Evolutionary conservation across 2,113 vertebrate species (phyloP), one percentile per base, ranked within the genome.

Genomic region (Azemiops feae): DNA sequence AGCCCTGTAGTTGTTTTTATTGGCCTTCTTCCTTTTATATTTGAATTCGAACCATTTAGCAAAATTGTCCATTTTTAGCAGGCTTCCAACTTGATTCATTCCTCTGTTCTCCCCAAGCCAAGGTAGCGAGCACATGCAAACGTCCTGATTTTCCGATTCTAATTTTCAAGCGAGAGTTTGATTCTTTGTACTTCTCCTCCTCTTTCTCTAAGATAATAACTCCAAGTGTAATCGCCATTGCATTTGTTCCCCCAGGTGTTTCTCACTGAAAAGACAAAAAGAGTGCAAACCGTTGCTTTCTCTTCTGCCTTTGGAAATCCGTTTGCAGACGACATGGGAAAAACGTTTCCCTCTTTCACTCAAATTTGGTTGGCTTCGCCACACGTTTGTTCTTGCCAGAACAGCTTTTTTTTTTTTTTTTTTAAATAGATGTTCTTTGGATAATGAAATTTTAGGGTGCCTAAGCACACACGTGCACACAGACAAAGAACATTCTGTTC

Each of bases 181-280:
- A 14, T 55, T 74, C 58, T 74, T 30, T 18, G 27, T 57, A 6
- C 23, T 22, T 45, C 34, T 4, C 23, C 22, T 5, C 1, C 22
- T 45, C 9, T 22, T 86, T 30, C 9, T 88, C 94, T 93, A 39
- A 81, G 34, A 39, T 92, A 52, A 89, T 93, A 91, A 50, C 45
- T 92, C 58, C 60, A 54, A 69, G 89, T 94, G 93, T n/a, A 43
- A 47, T 87, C 12, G n/a, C 25, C 12, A 20, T 92, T 87, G 39
- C 7, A 8, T 95, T 97, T 96, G 89, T 95, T 96, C 93, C 94
- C 81, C 27, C 95, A 95, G 96, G 94, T 95, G 93, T 93, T 95
- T 91, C 92, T 96, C 95, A 60, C 23, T 85, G 39, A 50, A 93
- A 92, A 52, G 39, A 53, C 8, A 85, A 9, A 89, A 9, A 3